Evolutionary conservation across 2,113 vertebrate genomes (phyloP), one percentile per base, ranked within the genome.

Genomic region (Puntigrus tetrazona): DNA sequence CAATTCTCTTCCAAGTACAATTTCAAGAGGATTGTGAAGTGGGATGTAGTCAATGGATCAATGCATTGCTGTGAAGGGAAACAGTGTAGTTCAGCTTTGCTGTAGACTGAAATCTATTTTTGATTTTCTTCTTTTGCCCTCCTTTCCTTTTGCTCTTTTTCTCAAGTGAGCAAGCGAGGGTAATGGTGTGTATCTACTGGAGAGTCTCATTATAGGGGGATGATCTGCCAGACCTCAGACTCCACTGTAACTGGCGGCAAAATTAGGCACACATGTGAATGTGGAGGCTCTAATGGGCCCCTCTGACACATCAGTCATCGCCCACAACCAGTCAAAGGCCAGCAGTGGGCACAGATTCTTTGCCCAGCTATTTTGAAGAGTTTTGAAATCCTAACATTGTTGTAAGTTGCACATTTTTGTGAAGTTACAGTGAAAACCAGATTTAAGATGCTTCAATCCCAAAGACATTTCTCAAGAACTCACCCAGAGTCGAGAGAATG

Each of bases 161-260:
- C 11, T 67, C 63, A 67, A 27, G 25, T 38, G 18, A 69, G 65
- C 38, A 16, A 65, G 61, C 31, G 63, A 47, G 41, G 2, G 70
- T 45, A 74, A 43, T 74, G 41, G 22, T 74, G 67, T 70, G 67
- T 38, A 70, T 41, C 67, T 70, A 20, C 18, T 82, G 88, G 78
- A 87, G 84, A 88, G 89, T 87, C 88, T 86, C 90, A 89, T 92
- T 94, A 91, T 88, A 87, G 90, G n/a, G 70, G 90, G 83, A n/a
- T 91, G 74, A 90, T 89, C 85, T 93, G 92, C 92, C 93, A 94
- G 93, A 94, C 93, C 92, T 94, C 93, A 94, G 92, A 91, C 93
- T 94, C 93, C 93, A 87, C 90, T 86, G 83, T 89, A 90, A 91
- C 91, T 91, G 89, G 84, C 57, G 85, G 83, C 91, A 81, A 90